phyloP scores from a whole-genome alignment of 1,140 invertebrate genomes.

The Holcopasites calliopsidis region DNA sequence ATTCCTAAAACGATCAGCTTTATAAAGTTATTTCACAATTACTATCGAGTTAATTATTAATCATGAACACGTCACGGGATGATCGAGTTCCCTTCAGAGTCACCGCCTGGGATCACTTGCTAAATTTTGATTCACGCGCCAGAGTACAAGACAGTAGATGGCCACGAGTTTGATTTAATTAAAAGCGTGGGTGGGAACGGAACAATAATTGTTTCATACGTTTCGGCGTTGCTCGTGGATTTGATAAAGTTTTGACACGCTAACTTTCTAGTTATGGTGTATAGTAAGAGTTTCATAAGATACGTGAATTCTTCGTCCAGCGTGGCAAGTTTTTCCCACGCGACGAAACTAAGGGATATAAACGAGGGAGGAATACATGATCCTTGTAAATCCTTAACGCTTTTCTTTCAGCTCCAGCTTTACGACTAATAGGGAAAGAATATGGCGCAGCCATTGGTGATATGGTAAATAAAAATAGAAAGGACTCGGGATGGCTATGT shows the following conservation, averaged over 20 bases:
- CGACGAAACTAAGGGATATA: neutral
- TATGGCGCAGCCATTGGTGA: no score
- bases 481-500: neutral
- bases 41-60: no score
- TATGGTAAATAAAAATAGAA: neutral
- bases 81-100: no score
- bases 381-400: conserved; percentile 15
- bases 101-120: no score
- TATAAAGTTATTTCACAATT: no score
- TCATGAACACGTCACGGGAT: no score
- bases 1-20: no score
- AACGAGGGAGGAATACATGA: neutral
- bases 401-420: neutral
- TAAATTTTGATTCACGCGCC: no score
- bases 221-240: neutral
- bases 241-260: neutral
- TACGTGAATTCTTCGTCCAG: neutral
- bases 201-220: neutral
- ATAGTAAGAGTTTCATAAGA: neutral
- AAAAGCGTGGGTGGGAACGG: no score
- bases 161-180: no score
- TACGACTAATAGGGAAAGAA: neutral
- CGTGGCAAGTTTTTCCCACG: neutral
- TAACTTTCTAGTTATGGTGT: neutral
- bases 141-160: no score